A percentile compares a stretch with the other conserved stretches of the same genome.
phyloP scores from a whole-genome alignment of 1,140 invertebrate genomes.

The Bombus ignitus region DNA sequence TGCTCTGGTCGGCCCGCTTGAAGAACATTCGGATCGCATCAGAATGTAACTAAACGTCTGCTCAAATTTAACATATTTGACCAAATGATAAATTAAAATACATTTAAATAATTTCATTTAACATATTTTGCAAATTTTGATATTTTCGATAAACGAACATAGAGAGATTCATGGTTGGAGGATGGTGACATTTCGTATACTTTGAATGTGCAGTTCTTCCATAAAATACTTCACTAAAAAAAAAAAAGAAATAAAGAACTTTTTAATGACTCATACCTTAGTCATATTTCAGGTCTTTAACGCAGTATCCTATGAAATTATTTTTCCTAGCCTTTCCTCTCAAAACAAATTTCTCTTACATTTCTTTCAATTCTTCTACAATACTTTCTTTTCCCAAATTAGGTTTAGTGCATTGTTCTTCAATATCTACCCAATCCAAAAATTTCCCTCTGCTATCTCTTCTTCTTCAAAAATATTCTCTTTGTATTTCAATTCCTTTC shows the following conservation, averaged over 20 bases:
- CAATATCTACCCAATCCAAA: not conserved
- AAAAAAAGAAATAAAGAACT: not conserved
- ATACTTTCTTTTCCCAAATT: not conserved
- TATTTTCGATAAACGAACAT: no score
- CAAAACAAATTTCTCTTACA: not conserved
- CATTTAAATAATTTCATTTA: not conserved
- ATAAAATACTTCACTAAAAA: not conserved
- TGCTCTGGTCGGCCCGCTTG: not conserved
- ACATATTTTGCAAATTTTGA: not conserved
- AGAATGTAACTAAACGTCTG: not conserved
- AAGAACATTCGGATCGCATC: slow-evolving; percentile 5
- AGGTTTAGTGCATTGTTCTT: not conserved
- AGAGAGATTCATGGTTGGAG: no score
- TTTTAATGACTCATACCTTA: not conserved
- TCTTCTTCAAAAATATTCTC: not conserved
- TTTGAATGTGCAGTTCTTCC: no score
- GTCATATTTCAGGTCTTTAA: no score
- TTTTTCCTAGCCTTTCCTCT: no score
- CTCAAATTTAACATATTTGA: not conserved
- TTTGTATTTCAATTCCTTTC: not conserved
- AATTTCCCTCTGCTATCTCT: not conserved
- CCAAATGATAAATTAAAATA: not conserved
- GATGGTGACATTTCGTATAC: no score
- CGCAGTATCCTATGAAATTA: no score
- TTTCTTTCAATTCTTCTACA: not conserved